Percentiles rank a stretch among this genome's conserved stretches.
Evolutionary conservation across 2,888 invertebrate species (phyloP).

Genomic region (Drosophila recens): DNA sequence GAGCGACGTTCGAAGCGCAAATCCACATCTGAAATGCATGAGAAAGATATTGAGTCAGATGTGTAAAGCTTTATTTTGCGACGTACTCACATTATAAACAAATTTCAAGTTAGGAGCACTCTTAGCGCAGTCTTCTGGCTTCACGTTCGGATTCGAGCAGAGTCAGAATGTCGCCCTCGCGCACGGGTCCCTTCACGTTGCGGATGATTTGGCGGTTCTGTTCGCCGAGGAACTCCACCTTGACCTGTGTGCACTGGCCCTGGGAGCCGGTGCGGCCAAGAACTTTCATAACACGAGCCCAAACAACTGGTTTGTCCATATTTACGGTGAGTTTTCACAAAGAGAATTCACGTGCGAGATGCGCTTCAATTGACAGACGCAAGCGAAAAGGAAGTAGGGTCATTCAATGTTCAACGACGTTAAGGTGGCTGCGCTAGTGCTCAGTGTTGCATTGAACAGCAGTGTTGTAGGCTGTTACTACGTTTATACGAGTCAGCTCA

Average conservation of each 20-base stretch:
- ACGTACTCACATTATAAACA: slow-evolving; percentile 37
- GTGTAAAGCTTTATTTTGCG: background rate
- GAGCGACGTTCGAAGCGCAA: slow-evolving; percentile 9
- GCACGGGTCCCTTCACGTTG: slow-evolving; percentile 99
- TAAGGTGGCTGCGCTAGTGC: slow-evolving; percentile 57
- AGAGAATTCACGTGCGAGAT: slow-evolving; percentile 78
- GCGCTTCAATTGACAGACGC: slow-evolving; percentile 77
- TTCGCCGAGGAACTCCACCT: slow-evolving; percentile 99
- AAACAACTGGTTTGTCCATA: slow-evolving; percentile 95
- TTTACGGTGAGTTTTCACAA: slow-evolving; percentile 53
- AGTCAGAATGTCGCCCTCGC: slow-evolving; percentile 99
- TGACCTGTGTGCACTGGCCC: slow-evolving; percentile 99
- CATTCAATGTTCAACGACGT: slow-evolving; percentile 35
- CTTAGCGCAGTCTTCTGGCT: slow-evolving; percentile 96
- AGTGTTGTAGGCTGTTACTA: slow-evolving; percentile 23
- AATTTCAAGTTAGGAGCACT: slow-evolving; percentile 26
- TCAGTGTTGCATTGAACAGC: slow-evolving; percentile 35
- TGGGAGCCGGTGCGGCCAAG: slow-evolving; percentile 99
- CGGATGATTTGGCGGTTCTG: slow-evolving; percentile 99
- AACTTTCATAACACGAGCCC: slow-evolving; percentile 97
- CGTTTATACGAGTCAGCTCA: background rate
- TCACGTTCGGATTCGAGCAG: slow-evolving; percentile 99
- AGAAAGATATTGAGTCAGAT: background rate
- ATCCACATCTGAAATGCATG: slow-evolving; percentile 31
- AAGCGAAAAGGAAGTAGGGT: slow-evolving; percentile 70